A percentile compares a stretch with the other conserved stretches of the same genome.
Evolutionary conservation across 1,140 invertebrate genomes (phyloP).

Genomic region (Eubasilissa regina): DNA sequence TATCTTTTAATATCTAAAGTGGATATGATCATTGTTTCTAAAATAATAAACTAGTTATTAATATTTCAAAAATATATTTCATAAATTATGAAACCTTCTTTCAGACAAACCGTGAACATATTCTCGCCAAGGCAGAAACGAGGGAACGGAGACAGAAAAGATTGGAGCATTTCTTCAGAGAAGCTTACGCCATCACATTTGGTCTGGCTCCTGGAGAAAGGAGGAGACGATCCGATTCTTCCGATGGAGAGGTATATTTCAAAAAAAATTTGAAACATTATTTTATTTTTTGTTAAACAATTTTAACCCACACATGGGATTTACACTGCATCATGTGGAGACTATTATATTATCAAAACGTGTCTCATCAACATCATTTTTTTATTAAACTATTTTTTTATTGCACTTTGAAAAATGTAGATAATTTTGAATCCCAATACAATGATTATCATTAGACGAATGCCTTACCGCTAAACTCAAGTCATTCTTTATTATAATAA

Average conservation of each 20-base stretch:
- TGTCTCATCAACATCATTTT: no score
- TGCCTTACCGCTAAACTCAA: not conserved
- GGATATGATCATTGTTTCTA: no score
- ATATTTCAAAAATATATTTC: no score
- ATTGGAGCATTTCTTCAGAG: slow-evolving; percentile 98
- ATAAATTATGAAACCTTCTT: slow-evolving; percentile 20
- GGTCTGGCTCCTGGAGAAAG: slow-evolving; percentile 85
- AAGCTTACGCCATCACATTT: slow-evolving; percentile 96
- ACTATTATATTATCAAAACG: no score
- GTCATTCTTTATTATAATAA: no score
- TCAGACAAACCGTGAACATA: slow-evolving; percentile 82
- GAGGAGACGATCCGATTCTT: slow-evolving; percentile 79
- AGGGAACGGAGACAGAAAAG: slow-evolving; percentile 94
- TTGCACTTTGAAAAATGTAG: no score
- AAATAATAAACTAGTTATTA: no score
- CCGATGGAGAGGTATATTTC: slow-evolving; percentile 78
- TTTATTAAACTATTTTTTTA: no score
- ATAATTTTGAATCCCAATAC: not conserved
- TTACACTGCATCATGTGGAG: no score
- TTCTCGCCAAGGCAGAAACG: slow-evolving; percentile 95
- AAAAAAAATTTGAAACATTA: not conserved
- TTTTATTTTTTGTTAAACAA: no score
- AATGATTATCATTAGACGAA: not conserved
- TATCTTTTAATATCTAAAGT: no score
- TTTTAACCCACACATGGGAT: no score